These are phyloP conservation scores for Sakesphorus luctuosus DNA, from an alignment of 2,113 vertebrate species.

Conservation along the genomic window DNA sequence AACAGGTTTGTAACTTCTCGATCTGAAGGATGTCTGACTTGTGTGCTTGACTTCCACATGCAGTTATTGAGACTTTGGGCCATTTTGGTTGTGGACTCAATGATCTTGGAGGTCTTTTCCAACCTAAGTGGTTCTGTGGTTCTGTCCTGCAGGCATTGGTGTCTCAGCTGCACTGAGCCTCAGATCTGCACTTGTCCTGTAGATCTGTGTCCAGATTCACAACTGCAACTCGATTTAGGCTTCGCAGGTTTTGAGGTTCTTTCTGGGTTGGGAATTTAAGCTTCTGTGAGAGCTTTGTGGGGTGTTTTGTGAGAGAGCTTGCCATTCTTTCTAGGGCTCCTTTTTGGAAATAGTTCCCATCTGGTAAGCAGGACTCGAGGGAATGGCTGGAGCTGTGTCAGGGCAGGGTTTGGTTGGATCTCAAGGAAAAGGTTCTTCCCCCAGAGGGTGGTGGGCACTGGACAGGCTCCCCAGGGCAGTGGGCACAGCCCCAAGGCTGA, in stretches of 20 bases:
- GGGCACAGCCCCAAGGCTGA: neutral
- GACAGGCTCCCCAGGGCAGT: too few relatives aligned
- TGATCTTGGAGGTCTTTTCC: neutral
- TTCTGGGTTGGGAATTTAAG: neutral
- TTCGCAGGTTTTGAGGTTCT: neutral
- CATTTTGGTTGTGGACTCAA: neutral
- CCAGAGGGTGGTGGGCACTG: neutral
- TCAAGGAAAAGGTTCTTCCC: neutral
- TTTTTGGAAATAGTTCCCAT: neutral
- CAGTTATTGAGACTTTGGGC: neutral
- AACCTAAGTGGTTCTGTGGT: neutral
- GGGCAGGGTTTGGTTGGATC: neutral
- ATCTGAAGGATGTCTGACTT: neutral
- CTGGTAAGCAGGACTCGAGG: neutral
- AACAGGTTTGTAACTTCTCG: neutral
- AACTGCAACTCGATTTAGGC: neutral
- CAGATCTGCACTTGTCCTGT: neutral
- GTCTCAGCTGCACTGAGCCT: neutral
- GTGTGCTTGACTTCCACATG: too few relatives aligned
- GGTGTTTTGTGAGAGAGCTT: neutral
- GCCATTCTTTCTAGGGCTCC: neutral
- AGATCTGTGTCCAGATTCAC: neutral
- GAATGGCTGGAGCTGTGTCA: neutral
- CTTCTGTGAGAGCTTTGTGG: neutral
- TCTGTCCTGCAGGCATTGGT: neutral